Conservation (phyloP, 2,797 vertebrate species). For the Hemitrygon akajei region DNA sequence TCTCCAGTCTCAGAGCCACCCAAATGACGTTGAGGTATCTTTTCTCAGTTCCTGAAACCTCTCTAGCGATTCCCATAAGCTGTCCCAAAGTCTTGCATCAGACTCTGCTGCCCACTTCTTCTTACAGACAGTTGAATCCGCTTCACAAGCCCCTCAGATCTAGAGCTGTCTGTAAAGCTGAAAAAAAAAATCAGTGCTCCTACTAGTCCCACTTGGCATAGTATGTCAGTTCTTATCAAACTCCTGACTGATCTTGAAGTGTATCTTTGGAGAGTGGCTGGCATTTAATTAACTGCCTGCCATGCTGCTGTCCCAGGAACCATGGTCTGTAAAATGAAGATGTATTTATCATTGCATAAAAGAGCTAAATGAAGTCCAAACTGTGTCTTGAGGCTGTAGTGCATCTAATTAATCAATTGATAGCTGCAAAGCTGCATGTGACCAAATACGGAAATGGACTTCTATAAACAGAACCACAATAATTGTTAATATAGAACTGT, state of each 20-base stretch:
- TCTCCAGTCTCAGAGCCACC: neutral
- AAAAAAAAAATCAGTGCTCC: neutral
- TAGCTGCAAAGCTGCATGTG: neutral
- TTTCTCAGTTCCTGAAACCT: too few species aligned
- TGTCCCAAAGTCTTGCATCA: neutral
- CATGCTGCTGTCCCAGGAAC: neutral
- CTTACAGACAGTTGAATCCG: neutral
- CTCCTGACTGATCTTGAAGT: neutral
- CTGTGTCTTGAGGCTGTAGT: neutral
- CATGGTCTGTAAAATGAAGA: neutral
- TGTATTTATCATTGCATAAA: slow-evolving; percentile 1
- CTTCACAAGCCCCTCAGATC: neutral
- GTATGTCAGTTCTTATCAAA: neutral
- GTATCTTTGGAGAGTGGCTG: neutral
- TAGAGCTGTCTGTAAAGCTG: neutral
- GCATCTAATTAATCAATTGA: neutral
- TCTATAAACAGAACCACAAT: neutral
- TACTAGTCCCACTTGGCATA: neutral
- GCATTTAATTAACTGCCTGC: neutral
- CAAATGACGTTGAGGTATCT: neutral
- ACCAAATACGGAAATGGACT: neutral
- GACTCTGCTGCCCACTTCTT: neutral
- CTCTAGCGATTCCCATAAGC: neutral
- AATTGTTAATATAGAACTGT: neutral
- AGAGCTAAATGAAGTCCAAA: slow-evolving; percentile 2